A percentile compares a stretch with the other conserved stretches of the same genome.
Conservation (phyloP, 2,797 vertebrate species). For the Setipinna tenuifilis region DNA sequence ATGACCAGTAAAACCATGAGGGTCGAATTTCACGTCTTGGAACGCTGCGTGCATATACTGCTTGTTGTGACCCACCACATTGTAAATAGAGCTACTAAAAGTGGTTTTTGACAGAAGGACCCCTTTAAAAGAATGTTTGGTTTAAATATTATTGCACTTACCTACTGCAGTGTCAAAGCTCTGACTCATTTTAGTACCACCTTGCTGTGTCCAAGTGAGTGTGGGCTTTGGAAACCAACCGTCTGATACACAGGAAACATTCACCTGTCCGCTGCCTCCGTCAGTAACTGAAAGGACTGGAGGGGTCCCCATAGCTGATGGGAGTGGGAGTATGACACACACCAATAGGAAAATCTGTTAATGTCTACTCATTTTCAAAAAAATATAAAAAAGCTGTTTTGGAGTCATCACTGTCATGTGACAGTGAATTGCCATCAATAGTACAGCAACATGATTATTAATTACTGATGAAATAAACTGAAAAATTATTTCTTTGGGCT, state of each 20-base stretch:
- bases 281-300: constrained; percentile 27
- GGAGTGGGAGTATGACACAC: neutral
- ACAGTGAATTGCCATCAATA: neutral
- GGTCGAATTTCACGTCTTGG: no score
- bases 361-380: neutral
- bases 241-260: constrained; percentile 31
- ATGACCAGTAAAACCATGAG: no score
- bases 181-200: neutral
- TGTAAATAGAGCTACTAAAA: no score
- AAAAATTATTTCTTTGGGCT: constrained; percentile 6
- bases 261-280: constrained; percentile 3
- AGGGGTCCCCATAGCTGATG: constrained; percentile 32
- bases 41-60: no score
- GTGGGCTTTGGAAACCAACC: constrained; percentile 35
- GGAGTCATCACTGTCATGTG: neutral
- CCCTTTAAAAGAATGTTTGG: no score
- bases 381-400: no score
- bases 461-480: neutral
- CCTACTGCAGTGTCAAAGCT: neutral
- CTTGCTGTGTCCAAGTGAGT: constrained; percentile 31
- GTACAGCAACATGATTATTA: neutral
- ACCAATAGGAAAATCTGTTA: no score
- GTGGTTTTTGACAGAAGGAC: no score
- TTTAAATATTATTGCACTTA: no score
- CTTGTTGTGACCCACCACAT: no score